Evolutionary conservation across 2,113 vertebrate genomes (phyloP).

Genomic region (Gopherus evgoodei): DNA sequence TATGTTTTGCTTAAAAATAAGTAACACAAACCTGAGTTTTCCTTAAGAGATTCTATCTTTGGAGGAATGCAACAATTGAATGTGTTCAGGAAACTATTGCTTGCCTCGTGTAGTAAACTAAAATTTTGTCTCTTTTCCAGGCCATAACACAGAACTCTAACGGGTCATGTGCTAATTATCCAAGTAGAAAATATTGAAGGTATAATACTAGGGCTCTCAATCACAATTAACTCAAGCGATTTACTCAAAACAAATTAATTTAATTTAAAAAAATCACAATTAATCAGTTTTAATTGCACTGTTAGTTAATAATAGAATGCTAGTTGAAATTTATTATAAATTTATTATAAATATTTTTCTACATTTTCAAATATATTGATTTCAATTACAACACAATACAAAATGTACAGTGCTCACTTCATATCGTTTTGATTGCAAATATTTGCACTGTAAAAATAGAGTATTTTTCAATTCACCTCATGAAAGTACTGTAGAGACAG

Average conservation of each 20-base stretch:
- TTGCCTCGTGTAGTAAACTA: background rate
- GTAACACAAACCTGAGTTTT: background rate
- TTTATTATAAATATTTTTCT: too few species aligned
- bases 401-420: too few species aligned
- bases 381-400: too few species aligned
- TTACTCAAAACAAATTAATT: background rate
- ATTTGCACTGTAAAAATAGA: too few species aligned
- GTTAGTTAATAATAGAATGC: too few species aligned
- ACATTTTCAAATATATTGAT: too few species aligned
- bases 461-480: too few species aligned
- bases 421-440: too few species aligned
- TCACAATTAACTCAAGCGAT: background rate
- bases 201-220: background rate
- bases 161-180: rapidly evolving
- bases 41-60: background rate
- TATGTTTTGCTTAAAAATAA: background rate
- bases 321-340: too few species aligned
- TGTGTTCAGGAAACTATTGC: rapidly evolving
- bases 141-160: background rate
- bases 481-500: too few species aligned
- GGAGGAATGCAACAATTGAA: background rate
- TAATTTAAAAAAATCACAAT: too few species aligned
- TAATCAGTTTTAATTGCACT: too few species aligned
- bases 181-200: background rate
- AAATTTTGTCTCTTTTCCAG: background rate